Evolutionary conservation across 2,113 vertebrate genomes (phyloP).

Genomic region (Cacatua alba): DNA sequence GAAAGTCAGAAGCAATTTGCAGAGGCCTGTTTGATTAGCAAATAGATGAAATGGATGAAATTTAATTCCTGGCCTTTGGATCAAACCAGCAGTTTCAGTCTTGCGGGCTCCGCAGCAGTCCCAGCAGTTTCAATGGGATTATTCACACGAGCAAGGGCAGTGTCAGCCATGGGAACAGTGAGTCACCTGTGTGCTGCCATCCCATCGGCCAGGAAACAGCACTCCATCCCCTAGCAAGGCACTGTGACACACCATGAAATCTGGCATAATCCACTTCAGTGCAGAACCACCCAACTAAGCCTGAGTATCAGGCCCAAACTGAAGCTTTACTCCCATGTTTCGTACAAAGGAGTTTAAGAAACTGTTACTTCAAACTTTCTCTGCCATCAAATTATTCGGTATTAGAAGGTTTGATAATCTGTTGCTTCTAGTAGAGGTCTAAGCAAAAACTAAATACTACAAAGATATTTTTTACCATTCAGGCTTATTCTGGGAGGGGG

Average conservation of each 20-base stretch:
- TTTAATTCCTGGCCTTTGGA: neutral
- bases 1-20: neutral
- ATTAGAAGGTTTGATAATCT: neutral
- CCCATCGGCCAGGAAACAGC: neutral
- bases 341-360: neutral
- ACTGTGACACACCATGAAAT: neutral
- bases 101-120: neutral
- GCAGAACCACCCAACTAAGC: neutral
- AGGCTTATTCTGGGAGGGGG: constrained; percentile 23
- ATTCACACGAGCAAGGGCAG: neutral
- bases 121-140: neutral
- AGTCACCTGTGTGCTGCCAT: neutral
- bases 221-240: neutral
- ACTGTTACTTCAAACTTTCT: neutral
- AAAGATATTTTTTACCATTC: constrained; percentile 5
- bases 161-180: neutral
- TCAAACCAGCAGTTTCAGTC: neutral
- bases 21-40: neutral
- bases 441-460: neutral
- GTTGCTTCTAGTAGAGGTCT: neutral
- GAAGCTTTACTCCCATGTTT: neutral
- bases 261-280: neutral
- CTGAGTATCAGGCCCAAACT: neutral
- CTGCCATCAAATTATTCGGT: neutral
- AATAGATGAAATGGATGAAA: neutral